Evolutionary conservation across 2,113 vertebrate species (phyloP), one percentile per base, ranked within the genome.

Genomic region (Bungarus multicinctus): DNA sequence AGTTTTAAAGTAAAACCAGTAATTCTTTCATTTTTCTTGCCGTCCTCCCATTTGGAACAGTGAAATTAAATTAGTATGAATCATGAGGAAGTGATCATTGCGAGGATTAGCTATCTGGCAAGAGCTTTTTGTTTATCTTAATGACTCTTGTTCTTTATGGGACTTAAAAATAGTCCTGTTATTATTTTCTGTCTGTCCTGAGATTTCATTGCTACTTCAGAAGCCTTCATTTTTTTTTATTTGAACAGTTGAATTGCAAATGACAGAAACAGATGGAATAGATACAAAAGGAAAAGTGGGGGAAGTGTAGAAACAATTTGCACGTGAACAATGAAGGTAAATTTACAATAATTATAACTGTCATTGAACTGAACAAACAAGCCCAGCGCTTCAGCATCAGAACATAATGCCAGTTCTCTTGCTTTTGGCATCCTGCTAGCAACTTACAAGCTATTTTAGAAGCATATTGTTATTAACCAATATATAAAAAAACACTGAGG

Each of bases 31-130:
- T 25, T 58, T 86, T 58, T 30, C 74, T 81, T 81, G 18, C 74
- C 3, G 1, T 81, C 27, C n/a, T 34, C 16, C 27, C 6, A 23
- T 58, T 43, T 89, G 23, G 43, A 20, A 34, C 23, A 53, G 58
- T 53, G 14, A 92, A 92, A 88, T 88, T 88, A 69, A 74, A 74
- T 74, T 50, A 54, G 18, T 60, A 52, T 92, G 91, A 92, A 30
- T 27, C 52, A 57, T 92, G 45, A 47, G 64, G 27, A 89, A 92
- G 87, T 64, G 64, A n/a, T 69, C 64, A n/a, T 69, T 2, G 30
- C n/a, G 60, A 12, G 5, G 64, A 69, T 34, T 34, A 69, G 64
- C 64, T 16, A 34, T 69, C 64, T 69, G 18, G 39, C 50, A 92
- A 89, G 39, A 57, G 27, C 64, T 81, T 30, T 69, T 60, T 53